Conservation (phyloP, 2,113 vertebrate species). For the Chaetops frenatus region DNA sequence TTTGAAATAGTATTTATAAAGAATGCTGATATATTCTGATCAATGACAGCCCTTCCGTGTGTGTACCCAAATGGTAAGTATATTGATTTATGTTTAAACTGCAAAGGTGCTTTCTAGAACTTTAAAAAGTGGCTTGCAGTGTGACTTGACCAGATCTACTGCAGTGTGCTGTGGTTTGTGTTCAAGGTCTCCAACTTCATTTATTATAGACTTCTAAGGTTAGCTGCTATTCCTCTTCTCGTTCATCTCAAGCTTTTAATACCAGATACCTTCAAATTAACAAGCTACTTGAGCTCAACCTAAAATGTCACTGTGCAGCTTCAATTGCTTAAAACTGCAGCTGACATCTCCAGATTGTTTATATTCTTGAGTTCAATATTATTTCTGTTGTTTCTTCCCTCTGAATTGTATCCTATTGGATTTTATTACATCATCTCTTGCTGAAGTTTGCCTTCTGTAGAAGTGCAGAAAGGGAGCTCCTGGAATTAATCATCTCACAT, state of each 20-base stretch:
- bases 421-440: neutral
- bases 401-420: neutral
- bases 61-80: neutral
- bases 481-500: neutral
- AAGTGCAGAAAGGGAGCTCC: neutral
- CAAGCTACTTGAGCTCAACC: neutral
- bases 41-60: neutral
- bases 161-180: neutral
- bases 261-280: neutral
- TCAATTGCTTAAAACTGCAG: neutral
- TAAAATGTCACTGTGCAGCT: neutral
- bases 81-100: neutral
- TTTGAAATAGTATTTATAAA: neutral
- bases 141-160: neutral
- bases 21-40: neutral
- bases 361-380: neutral
- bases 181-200: neutral
- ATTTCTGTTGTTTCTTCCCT: neutral
- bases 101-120: neutral
- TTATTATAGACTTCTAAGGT: neutral
- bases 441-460: neutral
- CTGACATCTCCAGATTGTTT: neutral
- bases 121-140: rapidly evolving
- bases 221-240: neutral
- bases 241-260: neutral